These are phyloP conservation scores for Homarus gammarus DNA, from an alignment of 2,888 invertebrate genomes.

Conservation along the genomic window DNA sequence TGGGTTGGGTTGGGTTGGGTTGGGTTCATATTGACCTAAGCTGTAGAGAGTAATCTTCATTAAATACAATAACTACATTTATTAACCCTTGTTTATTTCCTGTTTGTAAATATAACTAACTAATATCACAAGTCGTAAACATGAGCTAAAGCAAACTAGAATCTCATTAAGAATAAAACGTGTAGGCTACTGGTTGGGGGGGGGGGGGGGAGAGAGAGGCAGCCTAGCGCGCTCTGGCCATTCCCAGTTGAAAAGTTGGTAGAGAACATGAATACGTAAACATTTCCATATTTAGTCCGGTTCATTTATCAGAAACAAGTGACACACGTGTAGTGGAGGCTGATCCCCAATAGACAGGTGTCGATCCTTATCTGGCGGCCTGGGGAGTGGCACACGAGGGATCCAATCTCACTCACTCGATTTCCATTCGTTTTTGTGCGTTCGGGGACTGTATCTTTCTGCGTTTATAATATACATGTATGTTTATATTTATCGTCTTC, in stretches of 20 bases:
- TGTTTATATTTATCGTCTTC: background rate
- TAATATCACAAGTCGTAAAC: too few relatives aligned
- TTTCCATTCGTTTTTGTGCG: background rate
- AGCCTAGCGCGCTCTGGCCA: background rate
- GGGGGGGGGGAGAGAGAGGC: background rate
- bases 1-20: too few relatives aligned
- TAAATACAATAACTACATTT: too few relatives aligned
- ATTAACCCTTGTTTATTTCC: too few relatives aligned
- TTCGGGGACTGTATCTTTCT: background rate
- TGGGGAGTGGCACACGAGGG: slow-evolving; percentile 45
- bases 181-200: too few relatives aligned
- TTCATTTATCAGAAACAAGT: slow-evolving; percentile 73
- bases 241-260: slow-evolving; percentile 5
- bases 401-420: slow-evolving; percentile 53
- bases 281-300: slow-evolving; percentile 53
- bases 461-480: background rate
- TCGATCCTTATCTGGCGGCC: slow-evolving; percentile 69
- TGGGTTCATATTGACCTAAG: too few relatives aligned
- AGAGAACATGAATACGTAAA: slow-evolving; percentile 59
- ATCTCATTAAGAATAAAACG: too few relatives aligned
- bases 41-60: too few relatives aligned
- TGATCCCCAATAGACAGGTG: slow-evolving; percentile 68
- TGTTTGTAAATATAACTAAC: too few relatives aligned
- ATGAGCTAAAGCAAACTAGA: too few relatives aligned
- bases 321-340: slow-evolving; percentile 68